Base-by-base conservation (phyloP, 2,888 invertebrate genomes). In the Orthosia cruda region DNA sequence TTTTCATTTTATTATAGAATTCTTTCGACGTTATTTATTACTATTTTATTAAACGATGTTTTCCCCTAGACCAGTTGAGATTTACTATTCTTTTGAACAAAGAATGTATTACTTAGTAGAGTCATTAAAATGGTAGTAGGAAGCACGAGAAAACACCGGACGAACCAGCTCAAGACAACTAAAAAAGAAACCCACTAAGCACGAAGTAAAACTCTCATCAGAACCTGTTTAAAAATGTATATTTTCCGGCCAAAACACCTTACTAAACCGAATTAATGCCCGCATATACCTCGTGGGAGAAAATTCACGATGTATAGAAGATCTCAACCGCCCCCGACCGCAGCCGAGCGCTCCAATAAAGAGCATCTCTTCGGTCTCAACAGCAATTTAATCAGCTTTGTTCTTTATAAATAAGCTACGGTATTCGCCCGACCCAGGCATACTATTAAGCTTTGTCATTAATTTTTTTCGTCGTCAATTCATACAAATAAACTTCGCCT, bases 361-460 rank as follows among this genome's bases (percentile, higher is more conserved):
- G 90, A 89, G 86, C 89, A 90, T 90, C 90, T 86, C 88, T 88
- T 87, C 88, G 83, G 88, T 89, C 90, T 90, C 91, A 91, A 92
- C 91, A 92, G 90, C 91, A 92, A 93, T 93, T 93, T 93, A 93
- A 94, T 93, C 93, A 92, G 92, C 92, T 92, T 92, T 93, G 92
- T 93, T 92, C 92, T 91, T 92, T 89, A 90, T 91, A 93, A 92
- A 92, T 92, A 92, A 92, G 89, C 90, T 88, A 81, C 87, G 87
- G 88, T 87, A 87, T 89, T 89, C 87, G 82, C 90, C 84, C 86
- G 84, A 89, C 87, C 88, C 87, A 84, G 88, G 84, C 87, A 86
- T 79, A 87, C 88, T 89, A 89, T 88, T 89, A 89, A 87, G 90
- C 76, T 85, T 83, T 84, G 74, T 83, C 71, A 81, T 84, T 82